Conservation (phyloP, 2,888 invertebrate species). For the Melangyna quadrimaculata region DNA sequence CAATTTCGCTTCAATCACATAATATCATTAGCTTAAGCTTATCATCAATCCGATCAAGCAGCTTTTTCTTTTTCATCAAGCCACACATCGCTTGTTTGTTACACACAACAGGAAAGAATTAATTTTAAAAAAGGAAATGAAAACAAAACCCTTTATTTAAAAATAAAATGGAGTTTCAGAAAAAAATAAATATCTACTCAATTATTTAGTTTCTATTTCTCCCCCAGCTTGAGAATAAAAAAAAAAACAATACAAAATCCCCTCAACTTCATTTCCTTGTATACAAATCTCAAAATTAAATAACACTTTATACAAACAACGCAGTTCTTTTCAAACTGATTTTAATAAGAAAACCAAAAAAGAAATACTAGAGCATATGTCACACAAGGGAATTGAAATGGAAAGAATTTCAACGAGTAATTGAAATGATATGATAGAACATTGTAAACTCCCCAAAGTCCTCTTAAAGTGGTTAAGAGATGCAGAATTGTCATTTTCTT, state of each 20-base stretch:
- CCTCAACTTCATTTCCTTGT: neutral
- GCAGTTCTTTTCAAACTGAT: neutral
- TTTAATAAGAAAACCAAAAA: neutral
- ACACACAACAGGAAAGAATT: neutral
- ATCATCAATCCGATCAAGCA: neutral
- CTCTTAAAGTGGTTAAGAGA: constrained; percentile 30
- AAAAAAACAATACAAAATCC: neutral
- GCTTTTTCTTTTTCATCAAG: neutral
- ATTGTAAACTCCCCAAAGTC: constrained; percentile 37
- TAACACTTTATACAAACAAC: neutral
- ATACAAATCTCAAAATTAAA: constrained; percentile 15
- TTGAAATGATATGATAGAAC: constrained; percentile 45
- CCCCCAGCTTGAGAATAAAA: neutral
- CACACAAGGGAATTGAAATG: constrained; percentile 30
- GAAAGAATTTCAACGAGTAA: constrained; percentile 33
- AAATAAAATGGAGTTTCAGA: neutral
- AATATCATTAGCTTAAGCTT: too few relatives aligned
- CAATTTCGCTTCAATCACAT: too few relatives aligned
- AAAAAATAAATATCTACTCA: too few relatives aligned
- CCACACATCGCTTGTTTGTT: neutral
- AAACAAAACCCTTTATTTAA: neutral
- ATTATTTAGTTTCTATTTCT: neutral
- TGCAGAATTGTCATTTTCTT: constrained; percentile 2
- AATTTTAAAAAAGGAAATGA: neutral
- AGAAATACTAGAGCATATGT: constrained; percentile 21